Evolutionary conservation across 2,113 vertebrate species (phyloP).

Genomic region (Ifrita kowaldi): DNA sequence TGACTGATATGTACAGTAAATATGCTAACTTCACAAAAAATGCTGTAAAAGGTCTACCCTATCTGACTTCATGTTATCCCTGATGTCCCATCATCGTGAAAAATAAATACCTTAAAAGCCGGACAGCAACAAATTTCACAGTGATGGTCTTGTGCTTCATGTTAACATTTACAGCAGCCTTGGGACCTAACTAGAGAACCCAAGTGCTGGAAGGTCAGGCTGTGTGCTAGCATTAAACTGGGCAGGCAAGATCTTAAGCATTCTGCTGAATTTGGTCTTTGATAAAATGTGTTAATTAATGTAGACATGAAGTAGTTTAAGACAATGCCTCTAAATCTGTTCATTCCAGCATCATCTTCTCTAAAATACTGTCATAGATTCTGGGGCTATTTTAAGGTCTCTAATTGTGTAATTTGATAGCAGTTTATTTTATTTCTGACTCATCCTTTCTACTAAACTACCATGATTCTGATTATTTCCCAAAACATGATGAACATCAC

Average conservation of each 20-base stretch:
- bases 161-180: neutral
- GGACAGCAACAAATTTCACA: neutral
- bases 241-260: neutral
- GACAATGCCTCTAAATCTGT: neutral
- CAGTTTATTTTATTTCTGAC: neutral
- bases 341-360: neutral
- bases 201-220: neutral
- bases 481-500: neutral
- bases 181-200: neutral
- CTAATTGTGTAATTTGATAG: neutral
- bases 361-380: neutral
- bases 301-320: neutral
- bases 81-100: neutral
- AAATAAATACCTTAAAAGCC: conserved; percentile 2
- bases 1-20: neutral
- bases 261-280: neutral
- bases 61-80: neutral
- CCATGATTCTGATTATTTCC: neutral
- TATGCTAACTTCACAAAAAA: neutral
- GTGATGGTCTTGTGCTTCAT: neutral
- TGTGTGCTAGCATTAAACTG: neutral
- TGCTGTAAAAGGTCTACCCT: neutral
- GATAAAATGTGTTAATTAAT: neutral
- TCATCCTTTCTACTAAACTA: neutral
- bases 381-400: neutral